phyloP scores from a whole-genome alignment of 2,888 invertebrate genomes.

The Chesias legatella region DNA sequence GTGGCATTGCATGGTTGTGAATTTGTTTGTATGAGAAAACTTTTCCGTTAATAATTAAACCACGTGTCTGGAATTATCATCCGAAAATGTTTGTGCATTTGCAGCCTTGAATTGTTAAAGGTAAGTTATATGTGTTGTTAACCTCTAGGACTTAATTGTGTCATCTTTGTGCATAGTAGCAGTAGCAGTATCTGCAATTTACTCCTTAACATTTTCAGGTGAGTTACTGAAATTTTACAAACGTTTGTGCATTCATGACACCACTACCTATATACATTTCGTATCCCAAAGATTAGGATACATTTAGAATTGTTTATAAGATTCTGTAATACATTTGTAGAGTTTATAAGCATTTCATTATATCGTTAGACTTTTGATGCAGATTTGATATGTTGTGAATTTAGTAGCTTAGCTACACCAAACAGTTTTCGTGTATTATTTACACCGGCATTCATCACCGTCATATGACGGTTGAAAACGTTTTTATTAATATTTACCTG shows the following conservation, averaged over 20 bases:
- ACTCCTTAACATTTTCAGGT: constrained; percentile 37
- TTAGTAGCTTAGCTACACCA: constrained; percentile 1
- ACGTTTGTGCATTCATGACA: constrained; percentile 24
- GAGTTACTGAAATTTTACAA: constrained; percentile 33
- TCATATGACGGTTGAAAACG: constrained; percentile 4
- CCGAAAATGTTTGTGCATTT: constrained; percentile 13
- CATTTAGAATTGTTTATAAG: constrained; percentile 27
- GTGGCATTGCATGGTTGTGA: constrained; percentile 56
- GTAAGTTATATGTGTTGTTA: constrained; percentile 43
- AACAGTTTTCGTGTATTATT: constrained; percentile 5
- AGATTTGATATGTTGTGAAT: not conserved
- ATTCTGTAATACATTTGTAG: constrained; percentile 16
- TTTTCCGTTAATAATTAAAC: constrained; percentile 9
- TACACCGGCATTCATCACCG: constrained; percentile 4
- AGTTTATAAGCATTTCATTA: constrained; percentile 8
- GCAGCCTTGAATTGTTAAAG: constrained; percentile 29
- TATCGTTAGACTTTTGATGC: constrained; percentile 1
- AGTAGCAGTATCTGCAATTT: constrained; percentile 31
- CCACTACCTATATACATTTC: constrained; percentile 17
- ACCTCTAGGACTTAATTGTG: not conserved
- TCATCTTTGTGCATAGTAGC: not conserved
- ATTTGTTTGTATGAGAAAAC: constrained; percentile 18
- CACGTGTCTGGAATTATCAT: constrained; percentile 21
- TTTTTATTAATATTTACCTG: no score
- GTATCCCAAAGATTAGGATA: constrained; percentile 28